These are phyloP conservation scores for Uropetala carovei DNA, from an alignment of 2,888 invertebrate species.

Conservation along the genomic window DNA sequence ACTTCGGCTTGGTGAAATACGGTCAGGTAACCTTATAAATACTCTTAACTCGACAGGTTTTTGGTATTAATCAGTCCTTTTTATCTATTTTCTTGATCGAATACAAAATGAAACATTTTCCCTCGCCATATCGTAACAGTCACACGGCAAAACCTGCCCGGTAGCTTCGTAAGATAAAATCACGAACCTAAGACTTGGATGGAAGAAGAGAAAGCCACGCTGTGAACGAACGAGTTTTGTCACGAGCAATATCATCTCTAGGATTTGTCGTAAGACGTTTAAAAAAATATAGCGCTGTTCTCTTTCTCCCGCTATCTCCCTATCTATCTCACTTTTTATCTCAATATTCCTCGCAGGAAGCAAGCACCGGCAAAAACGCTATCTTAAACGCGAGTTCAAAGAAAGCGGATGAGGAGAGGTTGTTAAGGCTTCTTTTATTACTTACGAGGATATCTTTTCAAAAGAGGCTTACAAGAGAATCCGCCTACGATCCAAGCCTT, in stretches of 20 bases:
- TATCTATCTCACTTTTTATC: neutral
- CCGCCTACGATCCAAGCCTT: conserved; percentile 13
- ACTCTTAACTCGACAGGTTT: too few species aligned
- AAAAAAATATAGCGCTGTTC: neutral
- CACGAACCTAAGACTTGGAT: neutral
- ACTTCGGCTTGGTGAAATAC: too few species aligned
- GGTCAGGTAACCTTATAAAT: too few species aligned
- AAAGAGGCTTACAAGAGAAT: neutral
- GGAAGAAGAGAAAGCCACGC: neutral
- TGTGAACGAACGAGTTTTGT: neutral
- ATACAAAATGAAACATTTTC: too few species aligned
- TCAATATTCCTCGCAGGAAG: neutral
- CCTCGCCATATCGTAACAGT: too few species aligned
- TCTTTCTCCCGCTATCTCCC: neutral
- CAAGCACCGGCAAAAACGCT: neutral
- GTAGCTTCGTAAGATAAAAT: too few species aligned
- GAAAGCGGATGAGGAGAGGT: conserved; percentile 14
- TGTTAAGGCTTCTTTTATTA: neutral
- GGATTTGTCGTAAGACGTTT: neutral
- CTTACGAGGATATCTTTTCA: conserved; percentile 18
- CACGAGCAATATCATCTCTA: neutral
- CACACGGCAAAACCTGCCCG: too few species aligned
- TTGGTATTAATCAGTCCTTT: too few species aligned
- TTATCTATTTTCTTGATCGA: too few species aligned
- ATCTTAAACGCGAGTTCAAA: conserved; percentile 10